phyloP scores from a whole-genome alignment of 2,797 vertebrate species.

The Margarornis squamiger region DNA sequence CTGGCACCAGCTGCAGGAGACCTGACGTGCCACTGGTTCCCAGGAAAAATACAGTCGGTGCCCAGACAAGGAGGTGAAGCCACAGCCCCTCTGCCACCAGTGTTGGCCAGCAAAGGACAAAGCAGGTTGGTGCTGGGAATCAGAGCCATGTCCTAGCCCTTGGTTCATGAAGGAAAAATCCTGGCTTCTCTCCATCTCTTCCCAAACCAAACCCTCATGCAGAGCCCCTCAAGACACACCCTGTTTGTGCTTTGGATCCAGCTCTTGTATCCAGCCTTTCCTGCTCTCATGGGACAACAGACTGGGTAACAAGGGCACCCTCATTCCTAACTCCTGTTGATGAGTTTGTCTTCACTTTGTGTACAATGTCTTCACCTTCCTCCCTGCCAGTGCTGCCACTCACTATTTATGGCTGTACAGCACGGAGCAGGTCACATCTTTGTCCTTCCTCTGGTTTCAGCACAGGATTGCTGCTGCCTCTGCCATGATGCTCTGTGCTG shows the following conservation, averaged over 20 bases:
- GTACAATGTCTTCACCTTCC: neutral
- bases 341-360: neutral
- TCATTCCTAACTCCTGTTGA: neutral
- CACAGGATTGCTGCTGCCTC: neutral
- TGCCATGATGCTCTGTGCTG: neutral
- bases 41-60: neutral
- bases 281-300: neutral
- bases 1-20: neutral
- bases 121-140: neutral
- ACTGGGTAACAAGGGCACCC: neutral
- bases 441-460: neutral
- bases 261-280: neutral
- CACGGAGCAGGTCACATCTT: neutral
- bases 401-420: neutral
- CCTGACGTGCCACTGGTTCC: rapidly evolving
- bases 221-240: neutral
- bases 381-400: neutral
- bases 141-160: neutral
- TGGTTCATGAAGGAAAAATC: neutral
- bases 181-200: neutral
- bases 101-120: neutral
- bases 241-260: rapidly evolving
- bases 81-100: neutral
- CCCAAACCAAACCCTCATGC: neutral
- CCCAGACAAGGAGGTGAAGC: neutral